A percentile compares a stretch with the other conserved stretches of the same genome.
These are phyloP conservation scores for Channa argus DNA, from an alignment of 2,113 vertebrate species.

Conservation along the genomic window DNA sequence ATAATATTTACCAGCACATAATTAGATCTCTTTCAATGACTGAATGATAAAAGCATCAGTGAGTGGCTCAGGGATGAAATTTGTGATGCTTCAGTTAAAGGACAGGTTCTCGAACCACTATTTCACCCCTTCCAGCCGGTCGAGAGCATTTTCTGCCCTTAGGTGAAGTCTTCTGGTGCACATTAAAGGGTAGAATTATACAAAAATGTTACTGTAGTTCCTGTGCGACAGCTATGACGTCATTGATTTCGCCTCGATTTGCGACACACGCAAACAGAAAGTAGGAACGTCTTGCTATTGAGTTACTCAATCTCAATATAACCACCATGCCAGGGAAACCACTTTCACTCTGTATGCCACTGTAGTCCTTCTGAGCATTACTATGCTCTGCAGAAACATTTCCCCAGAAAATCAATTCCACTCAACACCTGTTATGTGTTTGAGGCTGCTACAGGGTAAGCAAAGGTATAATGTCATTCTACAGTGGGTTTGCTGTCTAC, in stretches of 20 bases:
- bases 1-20: slow-evolving; percentile 28
- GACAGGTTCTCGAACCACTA: slow-evolving; percentile 8
- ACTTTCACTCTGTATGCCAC: slow-evolving; percentile 23
- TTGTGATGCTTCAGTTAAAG: slow-evolving; percentile 36
- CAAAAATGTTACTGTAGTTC: slow-evolving; percentile 16
- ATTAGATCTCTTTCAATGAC: slow-evolving; percentile 15
- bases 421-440: slow-evolving; percentile 58
- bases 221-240: slow-evolving; percentile 3
- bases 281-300: neutral
- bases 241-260: slow-evolving; percentile 12
- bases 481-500: slow-evolving; percentile 22
- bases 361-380: slow-evolving; percentile 34
- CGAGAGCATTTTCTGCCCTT: neutral
- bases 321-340: slow-evolving; percentile 5
- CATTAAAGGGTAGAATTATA: slow-evolving; percentile 37
- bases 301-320: slow-evolving; percentile 19
- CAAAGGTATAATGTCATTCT: slow-evolving; percentile 43
- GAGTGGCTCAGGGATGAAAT: slow-evolving; percentile 32
- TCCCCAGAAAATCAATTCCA: slow-evolving; percentile 67
- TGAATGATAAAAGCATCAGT: slow-evolving; percentile 22
- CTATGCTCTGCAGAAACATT: slow-evolving; percentile 51
- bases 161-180: slow-evolving; percentile 17
- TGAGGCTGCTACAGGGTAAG: slow-evolving; percentile 46
- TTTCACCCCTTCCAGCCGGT: neutral
- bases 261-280: neutral